Evolutionary conservation across 2,113 vertebrate species (phyloP).

Genomic region (Halcyon senegalensis): DNA sequence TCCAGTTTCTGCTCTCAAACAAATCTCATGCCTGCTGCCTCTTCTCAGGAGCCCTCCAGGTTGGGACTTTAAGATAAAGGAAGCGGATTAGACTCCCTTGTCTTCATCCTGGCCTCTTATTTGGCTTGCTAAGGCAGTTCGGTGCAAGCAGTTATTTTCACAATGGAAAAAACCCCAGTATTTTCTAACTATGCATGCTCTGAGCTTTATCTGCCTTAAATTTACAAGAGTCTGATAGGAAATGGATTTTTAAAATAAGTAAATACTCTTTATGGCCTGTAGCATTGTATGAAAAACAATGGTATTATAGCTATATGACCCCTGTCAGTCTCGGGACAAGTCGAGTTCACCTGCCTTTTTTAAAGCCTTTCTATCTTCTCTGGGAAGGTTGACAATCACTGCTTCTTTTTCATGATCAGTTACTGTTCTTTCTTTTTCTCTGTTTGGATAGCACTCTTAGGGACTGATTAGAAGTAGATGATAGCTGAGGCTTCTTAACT

Average conservation of each 20-base stretch:
- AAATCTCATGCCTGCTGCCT: not conserved
- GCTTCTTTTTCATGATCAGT: not conserved
- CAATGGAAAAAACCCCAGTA: not conserved
- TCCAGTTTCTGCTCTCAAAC: conserved; percentile 29
- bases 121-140: not conserved
- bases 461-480: not conserved
- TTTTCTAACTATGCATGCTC: not conserved
- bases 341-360: not conserved
- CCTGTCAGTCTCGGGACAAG: not conserved
- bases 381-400: not conserved
- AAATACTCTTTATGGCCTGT: not conserved
- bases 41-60: not conserved
- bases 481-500: not conserved
- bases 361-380: not conserved
- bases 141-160: not conserved
- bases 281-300: not conserved
- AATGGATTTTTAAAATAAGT: not conserved
- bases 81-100: not conserved
- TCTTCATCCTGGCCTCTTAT: not conserved
- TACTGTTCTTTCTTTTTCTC: not conserved
- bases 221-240: not conserved
- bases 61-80: not conserved
- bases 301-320: not conserved
- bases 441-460: not conserved
- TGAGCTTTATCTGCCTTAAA: not conserved